A percentile compares a stretch with the other conserved stretches of the same genome.
These are phyloP conservation scores for Drosophila paulistorum DNA, from an alignment of 1,140 invertebrate species.

Conservation along the genomic window DNA sequence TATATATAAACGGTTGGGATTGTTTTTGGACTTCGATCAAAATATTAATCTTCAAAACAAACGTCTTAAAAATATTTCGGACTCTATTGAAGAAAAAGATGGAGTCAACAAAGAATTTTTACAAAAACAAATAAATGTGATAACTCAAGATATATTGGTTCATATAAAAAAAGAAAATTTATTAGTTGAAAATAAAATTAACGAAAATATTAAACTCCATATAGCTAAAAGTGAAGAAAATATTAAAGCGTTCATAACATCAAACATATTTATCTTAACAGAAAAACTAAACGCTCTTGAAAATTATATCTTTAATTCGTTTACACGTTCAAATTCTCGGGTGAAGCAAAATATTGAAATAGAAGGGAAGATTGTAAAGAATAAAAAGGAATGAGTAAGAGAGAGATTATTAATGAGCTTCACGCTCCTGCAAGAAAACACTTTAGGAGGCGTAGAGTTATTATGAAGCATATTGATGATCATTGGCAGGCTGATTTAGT, in stretches of 20 bases:
- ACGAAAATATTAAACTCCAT: background rate
- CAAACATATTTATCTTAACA: background rate
- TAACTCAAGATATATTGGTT: background rate
- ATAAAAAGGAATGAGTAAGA: constrained; percentile 19
- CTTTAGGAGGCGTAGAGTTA: constrained; percentile 70
- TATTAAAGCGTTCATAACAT: background rate
- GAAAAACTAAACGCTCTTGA: background rate
- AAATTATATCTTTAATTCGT: background rate
- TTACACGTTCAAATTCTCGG: background rate
- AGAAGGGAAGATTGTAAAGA: background rate
- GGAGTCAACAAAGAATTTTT: background rate
- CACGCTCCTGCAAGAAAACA: constrained; percentile 64
- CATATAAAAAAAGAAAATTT: background rate
- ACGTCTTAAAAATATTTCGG: background rate
- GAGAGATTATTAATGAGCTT: constrained; percentile 19
- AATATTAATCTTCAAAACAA: constrained; percentile 1
- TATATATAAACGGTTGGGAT: background rate
- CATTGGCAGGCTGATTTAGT: constrained; percentile 82
- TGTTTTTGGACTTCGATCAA: background rate
- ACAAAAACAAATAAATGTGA: background rate
- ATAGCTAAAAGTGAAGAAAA: constrained; percentile 1
- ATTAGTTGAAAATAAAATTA: background rate
- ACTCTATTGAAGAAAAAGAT: background rate
- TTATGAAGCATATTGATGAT: constrained; percentile 78
- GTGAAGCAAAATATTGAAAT: background rate